phyloP scores from a whole-genome alignment of 2,888 invertebrate species.

The Tinea semifulvella region DNA sequence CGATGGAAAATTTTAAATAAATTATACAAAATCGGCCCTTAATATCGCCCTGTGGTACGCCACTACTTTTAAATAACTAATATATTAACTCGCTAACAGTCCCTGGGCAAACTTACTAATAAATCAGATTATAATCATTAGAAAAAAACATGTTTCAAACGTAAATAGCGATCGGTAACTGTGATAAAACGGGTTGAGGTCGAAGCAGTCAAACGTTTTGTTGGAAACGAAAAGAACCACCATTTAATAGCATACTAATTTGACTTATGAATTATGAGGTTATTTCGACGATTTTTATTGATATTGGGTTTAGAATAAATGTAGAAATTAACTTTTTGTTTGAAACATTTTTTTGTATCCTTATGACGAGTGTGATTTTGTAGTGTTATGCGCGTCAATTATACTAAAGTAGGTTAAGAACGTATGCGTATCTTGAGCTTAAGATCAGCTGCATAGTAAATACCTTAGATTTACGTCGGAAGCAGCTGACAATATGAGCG shows the following conservation, averaged over 20 bases:
- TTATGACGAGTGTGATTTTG: too few relatives aligned
- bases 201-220: neutral
- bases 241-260: neutral
- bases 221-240: neutral
- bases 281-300: neutral
- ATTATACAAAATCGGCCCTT: neutral
- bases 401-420: too few relatives aligned
- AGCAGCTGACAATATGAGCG: too few relatives aligned
- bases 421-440: too few relatives aligned
- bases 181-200: neutral
- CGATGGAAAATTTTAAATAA: too few relatives aligned
- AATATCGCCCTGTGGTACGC: neutral
- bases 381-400: too few relatives aligned
- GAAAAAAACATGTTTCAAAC: neutral
- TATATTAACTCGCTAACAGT: neutral
- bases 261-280: neutral
- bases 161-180: neutral
- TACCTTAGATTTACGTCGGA: too few relatives aligned
- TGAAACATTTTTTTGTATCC: neutral
- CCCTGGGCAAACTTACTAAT: neutral
- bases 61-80: neutral
- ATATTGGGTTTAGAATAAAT: neutral
- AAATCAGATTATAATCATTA: slow-evolving; percentile 4
- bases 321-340: neutral
- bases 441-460: too few relatives aligned